Base-by-base conservation (phyloP, 2,797 vertebrate genomes). In the Poeciliopsis turneri region DNA sequence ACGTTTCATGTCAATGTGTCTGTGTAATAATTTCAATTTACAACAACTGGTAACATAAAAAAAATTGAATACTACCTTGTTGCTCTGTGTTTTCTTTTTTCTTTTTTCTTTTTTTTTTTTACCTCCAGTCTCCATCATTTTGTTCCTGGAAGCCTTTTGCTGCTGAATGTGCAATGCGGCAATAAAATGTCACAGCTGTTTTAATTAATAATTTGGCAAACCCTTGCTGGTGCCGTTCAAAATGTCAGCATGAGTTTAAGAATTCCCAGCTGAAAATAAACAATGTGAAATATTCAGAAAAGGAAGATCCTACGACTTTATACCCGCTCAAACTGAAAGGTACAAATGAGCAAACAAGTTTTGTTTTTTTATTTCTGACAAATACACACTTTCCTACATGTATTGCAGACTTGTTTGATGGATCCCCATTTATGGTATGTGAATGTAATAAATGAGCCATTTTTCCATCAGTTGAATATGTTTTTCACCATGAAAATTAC, bases 401-500 rank as follows among this genome's bases (percentile, higher is more conserved):
- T 45, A 10, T 76, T 78, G 7, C 5, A 51, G 36, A 70, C 51
- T 46, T 76, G 33, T 53, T 71, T 69, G 49, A 79, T 28, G 46
- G 76, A n/a, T 68, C 57, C 45, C 9, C 45, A 73, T 43, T 66
- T 47, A 61, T 61, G 77, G 15, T 9, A 69, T 74, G 36, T 13
- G 9, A 61, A 66, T 79, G 45, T 11, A 47, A 68, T 49, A 53
- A 71, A 41, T 12, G 23, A 77, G 33, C 43, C 41, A 11, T 47
- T 80, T 75, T 78, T 55, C 4, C 30, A 23, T 72, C 39, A 72
- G 45, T 78, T 72, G 13, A 66, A 57, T 72, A 18, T 72, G 36
- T 75, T 80, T 72, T 78, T 71, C 66, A 74, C 2, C 46, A 61
- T 70, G 30, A n/a, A 76, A 79, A 84, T 84, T 86, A 77, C 55